These are phyloP conservation scores for Microchrysa polita DNA, from an alignment of 2,888 invertebrate genomes.

Conservation along the genomic window DNA sequence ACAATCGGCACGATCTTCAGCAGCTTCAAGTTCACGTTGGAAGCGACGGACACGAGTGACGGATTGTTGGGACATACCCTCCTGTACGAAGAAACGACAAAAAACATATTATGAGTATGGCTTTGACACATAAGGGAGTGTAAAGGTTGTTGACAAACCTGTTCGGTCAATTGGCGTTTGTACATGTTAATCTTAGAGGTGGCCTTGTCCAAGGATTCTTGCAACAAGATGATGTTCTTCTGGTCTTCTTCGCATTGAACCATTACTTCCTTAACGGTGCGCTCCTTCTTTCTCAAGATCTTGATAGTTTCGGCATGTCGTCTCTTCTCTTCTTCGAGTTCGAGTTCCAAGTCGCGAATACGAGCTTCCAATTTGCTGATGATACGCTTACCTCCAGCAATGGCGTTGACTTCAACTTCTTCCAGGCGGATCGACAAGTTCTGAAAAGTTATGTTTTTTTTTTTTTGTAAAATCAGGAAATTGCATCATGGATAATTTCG, in stretches of 20 bases:
- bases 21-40: conserved; percentile 97
- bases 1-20: conserved; percentile 94
- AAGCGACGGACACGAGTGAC: conserved; percentile 96
- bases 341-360: conserved; percentile 93
- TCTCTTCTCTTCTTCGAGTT: conserved; percentile 95
- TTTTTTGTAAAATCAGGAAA: neutral
- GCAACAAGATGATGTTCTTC: conserved; percentile 91
- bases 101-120: conserved; percentile 45
- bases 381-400: conserved; percentile 95
- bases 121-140: neutral
- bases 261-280: conserved; percentile 93
- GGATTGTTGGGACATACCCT: conserved; percentile 91
- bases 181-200: conserved; percentile 89
- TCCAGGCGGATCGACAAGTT: conserved; percentile 92
- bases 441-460: too few relatives aligned
- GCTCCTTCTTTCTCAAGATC: conserved; percentile 98
- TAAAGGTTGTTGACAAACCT: conserved; percentile 67
- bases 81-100: conserved; percentile 70
- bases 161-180: conserved; percentile 95
- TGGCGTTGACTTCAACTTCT: conserved; percentile 96
- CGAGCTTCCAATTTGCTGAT: conserved; percentile 97
- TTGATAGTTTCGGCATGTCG: conserved; percentile 97
- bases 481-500: neutral
- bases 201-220: conserved; percentile 89
- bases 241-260: conserved; percentile 97